phyloP scores from a whole-genome alignment of 2,797 vertebrate species.

The Zonotrichia albicollis region DNA sequence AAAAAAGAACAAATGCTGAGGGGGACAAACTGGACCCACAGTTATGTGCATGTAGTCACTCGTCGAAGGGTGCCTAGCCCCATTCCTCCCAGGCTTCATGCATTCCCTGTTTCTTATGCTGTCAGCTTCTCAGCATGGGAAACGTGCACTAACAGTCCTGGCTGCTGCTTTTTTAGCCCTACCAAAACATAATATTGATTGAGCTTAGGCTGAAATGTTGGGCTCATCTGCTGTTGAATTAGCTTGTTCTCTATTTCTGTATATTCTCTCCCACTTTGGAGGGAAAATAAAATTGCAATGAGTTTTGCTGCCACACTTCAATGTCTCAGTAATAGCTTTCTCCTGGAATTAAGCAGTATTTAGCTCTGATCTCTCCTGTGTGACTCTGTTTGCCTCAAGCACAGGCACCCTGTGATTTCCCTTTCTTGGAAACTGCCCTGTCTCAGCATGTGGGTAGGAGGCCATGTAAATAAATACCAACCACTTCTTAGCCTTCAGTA shows the following conservation, averaged over 20 bases:
- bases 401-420: constrained; percentile 32
- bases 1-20: constrained; percentile 66
- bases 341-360: neutral
- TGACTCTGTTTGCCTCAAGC: constrained; percentile 1
- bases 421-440: constrained; percentile 10
- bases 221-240: neutral
- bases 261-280: neutral
- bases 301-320: neutral
- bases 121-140: neutral
- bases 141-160: neutral
- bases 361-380: neutral
- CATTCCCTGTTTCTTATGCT: constrained; percentile 28
- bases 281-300: neutral
- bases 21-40: constrained; percentile 43
- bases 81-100: constrained; percentile 51
- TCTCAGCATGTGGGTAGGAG: constrained; percentile 28
- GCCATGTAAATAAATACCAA: constrained; percentile 46
- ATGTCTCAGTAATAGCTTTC: neutral
- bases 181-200: neutral
- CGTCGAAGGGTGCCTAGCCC: constrained; percentile 50
- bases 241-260: neutral
- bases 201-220: neutral
- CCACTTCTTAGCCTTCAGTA: constrained; percentile 27
- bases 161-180: neutral
- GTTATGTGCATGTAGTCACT: constrained; percentile 56